Evolutionary conservation across 1,140 invertebrate genomes (phyloP), one percentile per base, ranked within the genome.

Genomic region (Leptopilina clavipes): DNA sequence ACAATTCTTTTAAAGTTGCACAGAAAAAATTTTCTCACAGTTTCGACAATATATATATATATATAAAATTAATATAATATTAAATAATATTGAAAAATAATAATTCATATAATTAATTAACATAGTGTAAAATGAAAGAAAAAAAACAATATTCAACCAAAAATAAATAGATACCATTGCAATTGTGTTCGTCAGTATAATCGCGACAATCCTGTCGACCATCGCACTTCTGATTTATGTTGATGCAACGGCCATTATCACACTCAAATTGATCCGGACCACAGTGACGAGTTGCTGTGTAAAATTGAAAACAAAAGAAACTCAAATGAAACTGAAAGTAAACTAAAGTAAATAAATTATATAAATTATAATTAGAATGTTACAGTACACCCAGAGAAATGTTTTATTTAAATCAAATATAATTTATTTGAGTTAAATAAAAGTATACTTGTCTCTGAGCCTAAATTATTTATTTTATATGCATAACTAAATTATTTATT

Each of bases 111-210:
- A 31, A 31, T 2, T 31, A 70, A n/a, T 70, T 6, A 31, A 18
- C 12, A 43, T n/a, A n/a, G n/a, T n/a, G n/a, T n/a, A 11, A 40
- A 56, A 71, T 71, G 74, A 48, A n/a, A n/a, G n/a, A 71, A 48
- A 56, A 65, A 44, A 10, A 71, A 72, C 17, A 71, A 43, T 59
- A 22, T 44, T 3, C 12, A 65, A 77, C 43, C 70, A 31, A 74
- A n/a, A 52, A 40, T 74, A 22, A 48, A 70, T 12, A 73, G 40
- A n/a, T 19, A 89, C 87, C 91, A 92, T 91, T 94, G 93, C 94
- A 96, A 89, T 93, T 92, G 76, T 91, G 89, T 84, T 95, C 95
- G 87, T 95, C 95, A 14, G 94, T 94, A 88, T 93, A 92, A 79
- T 92, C 89, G 31, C 89, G 89, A 87, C 93, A 94, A 86, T 95